These are phyloP conservation scores for Belonocnema kinseyi DNA, from an alignment of 1,140 invertebrate genomes.

Conservation along the genomic window DNA sequence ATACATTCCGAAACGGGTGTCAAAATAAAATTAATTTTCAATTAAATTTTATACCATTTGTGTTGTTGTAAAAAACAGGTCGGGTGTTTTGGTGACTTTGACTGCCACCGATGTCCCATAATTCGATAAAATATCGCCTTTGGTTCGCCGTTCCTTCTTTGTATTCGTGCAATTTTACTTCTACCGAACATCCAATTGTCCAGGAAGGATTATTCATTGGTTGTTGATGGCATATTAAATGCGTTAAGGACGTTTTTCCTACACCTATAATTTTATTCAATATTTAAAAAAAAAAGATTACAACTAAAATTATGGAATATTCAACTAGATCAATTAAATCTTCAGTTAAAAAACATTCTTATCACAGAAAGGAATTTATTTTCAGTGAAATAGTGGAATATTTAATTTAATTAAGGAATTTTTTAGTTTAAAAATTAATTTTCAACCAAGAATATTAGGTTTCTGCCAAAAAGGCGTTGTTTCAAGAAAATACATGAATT, in stretches of 20 bases:
- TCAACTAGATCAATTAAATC: too few species aligned
- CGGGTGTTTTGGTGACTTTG: conserved; percentile 93
- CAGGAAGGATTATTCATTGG: conserved; percentile 89
- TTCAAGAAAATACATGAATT: too few species aligned
- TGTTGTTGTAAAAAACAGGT: conserved; percentile 93
- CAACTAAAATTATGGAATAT: too few species aligned
- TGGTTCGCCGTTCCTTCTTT: conserved; percentile 95
- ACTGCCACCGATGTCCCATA: conserved; percentile 97
- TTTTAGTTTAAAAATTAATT: too few species aligned
- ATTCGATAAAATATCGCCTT: conserved; percentile 94
- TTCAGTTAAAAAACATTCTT: too few species aligned
- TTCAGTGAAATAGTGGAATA: too few species aligned
- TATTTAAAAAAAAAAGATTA: too few species aligned
- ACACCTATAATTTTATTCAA: conserved; percentile 79
- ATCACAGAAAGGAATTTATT: too few species aligned
- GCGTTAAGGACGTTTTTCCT: conserved; percentile 95
- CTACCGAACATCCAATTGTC: conserved; percentile 96
- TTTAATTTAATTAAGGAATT: too few species aligned
- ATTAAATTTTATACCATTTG: conserved; percentile 84
- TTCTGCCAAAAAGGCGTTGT: too few species aligned
- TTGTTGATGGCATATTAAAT: conserved; percentile 93
- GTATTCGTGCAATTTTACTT: conserved; percentile 97
- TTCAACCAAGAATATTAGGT: too few species aligned
- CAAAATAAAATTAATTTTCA: conserved; percentile 36
- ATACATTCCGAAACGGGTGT: neutral